Evolutionary conservation across 2,888 invertebrate genomes (phyloP).

Genomic region (Xanthia icteritia): DNA sequence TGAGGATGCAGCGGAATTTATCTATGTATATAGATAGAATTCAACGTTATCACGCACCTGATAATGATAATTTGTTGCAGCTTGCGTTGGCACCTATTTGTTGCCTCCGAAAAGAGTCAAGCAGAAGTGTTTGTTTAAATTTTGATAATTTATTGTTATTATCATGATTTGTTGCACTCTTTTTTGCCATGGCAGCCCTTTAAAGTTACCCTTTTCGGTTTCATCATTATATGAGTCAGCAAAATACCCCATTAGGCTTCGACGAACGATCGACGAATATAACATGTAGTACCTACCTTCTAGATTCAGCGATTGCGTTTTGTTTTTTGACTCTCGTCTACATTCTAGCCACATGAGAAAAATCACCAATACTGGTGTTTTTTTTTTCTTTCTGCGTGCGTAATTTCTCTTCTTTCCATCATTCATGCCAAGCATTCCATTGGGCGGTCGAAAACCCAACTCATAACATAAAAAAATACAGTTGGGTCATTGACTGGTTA

Average conservation of each 20-base stretch:
- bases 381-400: background rate
- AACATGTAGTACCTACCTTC: background rate
- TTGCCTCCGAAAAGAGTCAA: background rate
- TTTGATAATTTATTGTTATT: background rate
- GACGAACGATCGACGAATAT: constrained; percentile 4
- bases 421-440: background rate
- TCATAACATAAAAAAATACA: background rate
- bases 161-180: background rate
- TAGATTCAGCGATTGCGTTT: background rate
- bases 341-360: background rate
- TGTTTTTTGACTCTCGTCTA: background rate
- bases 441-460: background rate
- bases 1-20: background rate
- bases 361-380: background rate
- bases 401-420: background rate
- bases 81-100: background rate
- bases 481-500: background rate
- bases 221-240: constrained; percentile 12
- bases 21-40: constrained; percentile 10
- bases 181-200: constrained; percentile 32
- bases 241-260: background rate
- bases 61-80: background rate
- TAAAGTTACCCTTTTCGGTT: constrained; percentile 4
- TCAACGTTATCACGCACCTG: background rate
- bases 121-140: background rate